Evolutionary conservation across 2,888 invertebrate species (phyloP).

Genomic region (Eumerus sabulonum): DNA sequence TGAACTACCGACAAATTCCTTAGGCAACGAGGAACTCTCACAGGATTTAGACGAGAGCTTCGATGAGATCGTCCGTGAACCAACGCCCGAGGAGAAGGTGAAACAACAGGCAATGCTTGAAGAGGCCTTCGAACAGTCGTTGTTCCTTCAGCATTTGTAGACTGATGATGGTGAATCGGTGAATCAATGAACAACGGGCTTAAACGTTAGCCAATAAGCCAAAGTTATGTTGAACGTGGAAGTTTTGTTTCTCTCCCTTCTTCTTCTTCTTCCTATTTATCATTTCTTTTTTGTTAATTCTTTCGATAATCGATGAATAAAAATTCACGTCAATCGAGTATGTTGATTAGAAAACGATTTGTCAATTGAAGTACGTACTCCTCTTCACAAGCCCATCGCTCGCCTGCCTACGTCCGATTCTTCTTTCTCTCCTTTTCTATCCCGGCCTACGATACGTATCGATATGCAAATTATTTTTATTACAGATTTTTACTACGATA

Average conservation of each 20-base stretch:
- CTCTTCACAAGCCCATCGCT: too few relatives aligned
- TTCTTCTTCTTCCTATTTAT: conserved; percentile 3
- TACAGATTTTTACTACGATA: conserved; percentile 6
- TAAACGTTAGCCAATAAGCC: conserved; percentile 60
- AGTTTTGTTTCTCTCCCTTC: conserved; percentile 41
- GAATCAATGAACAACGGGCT: conserved; percentile 17
- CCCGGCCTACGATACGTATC: conserved; percentile 1
- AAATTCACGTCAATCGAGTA: conserved; percentile 13
- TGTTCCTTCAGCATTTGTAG: conserved; percentile 75
- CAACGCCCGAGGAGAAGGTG: conserved; percentile 74
- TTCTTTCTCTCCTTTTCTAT: too few relatives aligned
- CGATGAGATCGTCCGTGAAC: conserved; percentile 74
- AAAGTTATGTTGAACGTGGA: conserved; percentile 48
- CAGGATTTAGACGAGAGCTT: conserved; percentile 78
- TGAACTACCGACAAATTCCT: conserved; percentile 75
- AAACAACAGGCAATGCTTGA: conserved; percentile 77
- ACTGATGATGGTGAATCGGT: not conserved
- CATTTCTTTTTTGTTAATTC: conserved; percentile 5
- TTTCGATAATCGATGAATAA: conserved; percentile 56
- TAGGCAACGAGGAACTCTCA: conserved; percentile 69
- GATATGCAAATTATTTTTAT: not conserved
- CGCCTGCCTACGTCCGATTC: too few relatives aligned
- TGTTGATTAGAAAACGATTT: too few relatives aligned
- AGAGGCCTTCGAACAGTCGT: conserved; percentile 77
- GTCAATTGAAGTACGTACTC: too few relatives aligned